Percentiles rank a stretch among this genome's conserved stretches.
phyloP scores from a whole-genome alignment of 2,797 vertebrate species.

The Sibirionetta formosa region DNA sequence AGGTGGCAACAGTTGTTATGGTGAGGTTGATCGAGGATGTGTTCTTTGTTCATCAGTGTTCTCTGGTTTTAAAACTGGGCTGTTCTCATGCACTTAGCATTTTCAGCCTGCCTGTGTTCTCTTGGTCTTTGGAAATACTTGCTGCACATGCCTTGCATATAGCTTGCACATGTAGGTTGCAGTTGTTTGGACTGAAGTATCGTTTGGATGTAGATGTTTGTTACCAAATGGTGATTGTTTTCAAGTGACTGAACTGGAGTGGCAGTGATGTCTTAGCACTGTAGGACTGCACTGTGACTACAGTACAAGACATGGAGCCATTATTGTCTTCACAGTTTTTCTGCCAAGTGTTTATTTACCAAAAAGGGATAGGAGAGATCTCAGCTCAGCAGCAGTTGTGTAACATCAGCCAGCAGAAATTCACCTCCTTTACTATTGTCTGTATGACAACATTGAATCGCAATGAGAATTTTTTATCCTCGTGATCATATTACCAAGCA shows the following conservation, averaged over 20 bases:
- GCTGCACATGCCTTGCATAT: background rate
- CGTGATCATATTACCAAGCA: background rate
- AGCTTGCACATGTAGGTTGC: too few species aligned
- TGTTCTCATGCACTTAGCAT: background rate
- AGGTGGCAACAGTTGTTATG: background rate
- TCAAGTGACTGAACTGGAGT: background rate
- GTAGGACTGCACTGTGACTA: background rate
- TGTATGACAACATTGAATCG: background rate
- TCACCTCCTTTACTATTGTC: background rate
- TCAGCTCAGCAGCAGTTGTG: background rate
- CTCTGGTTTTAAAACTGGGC: background rate
- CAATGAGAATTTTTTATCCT: background rate
- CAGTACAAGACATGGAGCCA: background rate
- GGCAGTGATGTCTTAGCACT: background rate
- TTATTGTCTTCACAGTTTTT: too few species aligned
- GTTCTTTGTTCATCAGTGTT: fast-evolving
- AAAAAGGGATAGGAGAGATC: background rate
- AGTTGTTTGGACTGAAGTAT: background rate
- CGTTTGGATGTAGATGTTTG: background rate
- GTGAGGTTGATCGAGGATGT: fast-evolving
- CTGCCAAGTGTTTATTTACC: background rate
- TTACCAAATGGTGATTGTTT: background rate
- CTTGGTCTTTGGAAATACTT: background rate
- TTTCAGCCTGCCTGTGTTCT: background rate
- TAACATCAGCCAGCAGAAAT: background rate